Conservation (phyloP, 1,140 invertebrate genomes). For the Drosophila asahinai region DNA sequence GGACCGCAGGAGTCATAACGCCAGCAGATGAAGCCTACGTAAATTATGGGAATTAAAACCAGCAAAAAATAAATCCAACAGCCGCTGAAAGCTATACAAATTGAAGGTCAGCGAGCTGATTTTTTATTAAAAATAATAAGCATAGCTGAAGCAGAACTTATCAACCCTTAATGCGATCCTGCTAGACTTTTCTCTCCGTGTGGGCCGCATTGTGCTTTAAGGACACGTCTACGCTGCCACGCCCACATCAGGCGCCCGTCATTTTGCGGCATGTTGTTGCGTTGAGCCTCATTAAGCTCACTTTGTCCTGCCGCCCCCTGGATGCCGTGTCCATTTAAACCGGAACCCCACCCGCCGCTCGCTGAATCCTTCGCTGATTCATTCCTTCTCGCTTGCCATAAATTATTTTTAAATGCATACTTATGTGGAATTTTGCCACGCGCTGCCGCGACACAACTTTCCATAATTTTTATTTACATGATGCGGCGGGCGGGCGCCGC, state of each 20-base stretch:
- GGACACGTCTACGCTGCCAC: constrained; percentile 15
- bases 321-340: constrained; percentile 39
- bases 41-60: constrained; percentile 7
- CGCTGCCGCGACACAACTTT: constrained; percentile 68
- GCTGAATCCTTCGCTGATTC: constrained; percentile 13
- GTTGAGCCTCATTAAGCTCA: constrained; percentile 76
- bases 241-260: constrained; percentile 14
- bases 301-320: constrained; percentile 47
- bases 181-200: not conserved
- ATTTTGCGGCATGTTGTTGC: constrained; percentile 58
- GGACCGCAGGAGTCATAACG: constrained; percentile 7
- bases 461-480: constrained; percentile 72
- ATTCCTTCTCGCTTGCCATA: constrained; percentile 50
- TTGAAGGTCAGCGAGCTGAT: too few relatives aligned
- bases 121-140: too few relatives aligned
- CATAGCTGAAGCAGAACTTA: too few relatives aligned
- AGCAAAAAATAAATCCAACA: not conserved
- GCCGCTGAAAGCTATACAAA: not conserved
- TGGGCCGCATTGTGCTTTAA: constrained; percentile 22
- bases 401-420: constrained; percentile 76
- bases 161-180: too few relatives aligned
- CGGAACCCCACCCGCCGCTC: not conserved
- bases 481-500: constrained; percentile 23
- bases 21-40: not conserved
- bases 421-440: constrained; percentile 72